Conservation (phyloP, 2,888 invertebrate species). For the Liopterus haemorrhoidalis region DNA sequence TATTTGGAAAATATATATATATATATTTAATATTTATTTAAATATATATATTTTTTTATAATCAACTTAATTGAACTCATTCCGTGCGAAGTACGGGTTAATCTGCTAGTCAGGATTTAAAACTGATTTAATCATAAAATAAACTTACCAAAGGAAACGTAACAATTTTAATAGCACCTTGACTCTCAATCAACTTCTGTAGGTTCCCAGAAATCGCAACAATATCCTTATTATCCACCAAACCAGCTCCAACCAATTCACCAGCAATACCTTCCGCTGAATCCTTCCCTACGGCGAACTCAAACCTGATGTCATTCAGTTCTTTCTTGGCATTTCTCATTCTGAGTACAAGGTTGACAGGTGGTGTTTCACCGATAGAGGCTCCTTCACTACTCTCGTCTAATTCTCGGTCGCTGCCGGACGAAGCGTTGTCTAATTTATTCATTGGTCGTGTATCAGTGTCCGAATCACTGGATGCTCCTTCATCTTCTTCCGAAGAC, state of each 20-base stretch:
- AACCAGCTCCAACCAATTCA: conserved; percentile 90
- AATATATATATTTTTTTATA: no score
- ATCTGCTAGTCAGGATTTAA: neutral
- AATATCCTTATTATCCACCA: conserved; percentile 88
- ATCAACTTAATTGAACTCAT: no score
- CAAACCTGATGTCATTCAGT: conserved; percentile 96
- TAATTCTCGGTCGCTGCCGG: conserved; percentile 46
- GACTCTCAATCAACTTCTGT: conserved; percentile 78
- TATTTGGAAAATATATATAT: no score
- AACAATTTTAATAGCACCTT: conserved; percentile 61
- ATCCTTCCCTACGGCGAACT: conserved; percentile 86
- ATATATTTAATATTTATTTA: no score
- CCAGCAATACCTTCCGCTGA: conserved; percentile 88
- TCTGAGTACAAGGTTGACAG: conserved; percentile 79
- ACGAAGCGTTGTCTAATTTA: conserved; percentile 42
- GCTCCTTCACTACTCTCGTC: conserved; percentile 39
- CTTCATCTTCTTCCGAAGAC: conserved; percentile 91
- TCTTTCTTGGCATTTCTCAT: conserved; percentile 87
- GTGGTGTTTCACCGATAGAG: conserved; percentile 39
- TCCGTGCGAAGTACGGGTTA: neutral
- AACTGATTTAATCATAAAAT: neutral
- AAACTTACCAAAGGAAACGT: conserved; percentile 79
- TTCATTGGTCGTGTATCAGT: conserved; percentile 49
- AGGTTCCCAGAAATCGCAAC: conserved; percentile 88
- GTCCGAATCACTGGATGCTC: conserved; percentile 52